Percentiles rank a stretch among this genome's conserved stretches.
Evolutionary conservation across 1,140 invertebrate species (phyloP).

Genomic region (Nylanderia fulva): DNA sequence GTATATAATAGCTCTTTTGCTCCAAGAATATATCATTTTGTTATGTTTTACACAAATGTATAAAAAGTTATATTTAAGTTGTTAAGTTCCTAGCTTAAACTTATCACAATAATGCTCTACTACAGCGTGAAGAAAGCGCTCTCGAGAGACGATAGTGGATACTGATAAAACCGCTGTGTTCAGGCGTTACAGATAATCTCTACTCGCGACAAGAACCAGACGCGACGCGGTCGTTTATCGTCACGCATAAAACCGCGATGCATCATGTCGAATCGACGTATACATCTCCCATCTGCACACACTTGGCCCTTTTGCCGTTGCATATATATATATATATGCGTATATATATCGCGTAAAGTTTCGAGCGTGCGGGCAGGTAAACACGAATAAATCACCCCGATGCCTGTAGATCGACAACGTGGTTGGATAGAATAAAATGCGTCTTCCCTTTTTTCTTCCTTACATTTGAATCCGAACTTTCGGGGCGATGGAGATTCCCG

Average conservation of each 20-base stretch:
- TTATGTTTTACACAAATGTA: too few species aligned
- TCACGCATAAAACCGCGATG: conserved; percentile 53
- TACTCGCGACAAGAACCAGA: conserved; percentile 35
- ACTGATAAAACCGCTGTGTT: conserved; percentile 25
- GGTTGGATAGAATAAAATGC: neutral
- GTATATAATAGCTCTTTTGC: too few species aligned
- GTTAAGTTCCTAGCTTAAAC: neutral
- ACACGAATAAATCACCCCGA: conserved; percentile 50
- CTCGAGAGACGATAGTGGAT: neutral
- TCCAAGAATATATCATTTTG: too few species aligned
- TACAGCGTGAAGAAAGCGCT: neutral
- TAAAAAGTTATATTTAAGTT: neutral
- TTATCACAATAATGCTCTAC: neutral
- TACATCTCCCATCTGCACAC: conserved; percentile 34
- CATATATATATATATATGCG: too few species aligned
- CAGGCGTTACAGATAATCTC: conserved; percentile 48
- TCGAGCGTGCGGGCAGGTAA: conserved; percentile 20
- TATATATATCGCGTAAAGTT: conserved; percentile 43
- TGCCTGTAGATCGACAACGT: conserved; percentile 14
- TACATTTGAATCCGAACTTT: neutral
- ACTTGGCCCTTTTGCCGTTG: conserved; percentile 6
- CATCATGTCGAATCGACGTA: conserved; percentile 47
- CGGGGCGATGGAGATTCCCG: neutral
- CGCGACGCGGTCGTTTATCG: conserved; percentile 40
- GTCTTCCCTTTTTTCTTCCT: neutral